Evolutionary conservation across 92 coral and sea anemone species (phyloP), one percentile per base, ranked within the genome.

Genomic region (Zoanthus sociatus): DNA sequence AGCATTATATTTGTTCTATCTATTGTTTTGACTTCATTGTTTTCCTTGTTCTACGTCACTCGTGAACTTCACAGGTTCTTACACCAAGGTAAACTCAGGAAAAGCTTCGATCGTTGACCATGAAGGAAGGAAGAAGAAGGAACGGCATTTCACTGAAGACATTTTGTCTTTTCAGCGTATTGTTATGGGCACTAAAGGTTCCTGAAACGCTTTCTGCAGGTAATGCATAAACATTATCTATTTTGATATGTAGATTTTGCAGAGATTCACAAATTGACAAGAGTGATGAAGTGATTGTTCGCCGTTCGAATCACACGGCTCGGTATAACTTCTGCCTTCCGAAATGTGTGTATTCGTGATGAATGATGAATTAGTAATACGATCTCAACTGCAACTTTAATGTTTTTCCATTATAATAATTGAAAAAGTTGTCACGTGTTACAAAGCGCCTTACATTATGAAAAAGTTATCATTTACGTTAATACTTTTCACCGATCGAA

Each of bases 121-220:
- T 37, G 42, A 2, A 37, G 42, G 42, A 37, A 37, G 42, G 42
- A 37, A 37, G 42, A 37, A 37, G 42, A 37, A 4, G 42, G 42
- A 37, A 37, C 4, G 42, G 42, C 42, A 37, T 37, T 37, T 37
- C 42, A 37, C 42, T 37, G 42, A 37, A 37, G 58, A 53, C 4
- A 53, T 53, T 4, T 71, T 71, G 76, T 71, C 17, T 71, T 71
- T 71, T 71, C 5, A 31, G 76, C 76, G 76, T 71, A 71, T 71
- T 71, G 30, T 71, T 71, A 71, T 26, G 33, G 76, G 76, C 76
- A 71, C 76, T 71, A 71, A 71, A 71, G 76, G 76, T 31, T 71
- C 76, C 76, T 10, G 17, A 5, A 71, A 31, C 51, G 48, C 33
- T 71, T 31, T 71, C 20, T 71, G 9, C 76, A 71, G 76, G 76